Conservation (phyloP, 2,797 vertebrate species). For the Crenichthys baileyi region DNA sequence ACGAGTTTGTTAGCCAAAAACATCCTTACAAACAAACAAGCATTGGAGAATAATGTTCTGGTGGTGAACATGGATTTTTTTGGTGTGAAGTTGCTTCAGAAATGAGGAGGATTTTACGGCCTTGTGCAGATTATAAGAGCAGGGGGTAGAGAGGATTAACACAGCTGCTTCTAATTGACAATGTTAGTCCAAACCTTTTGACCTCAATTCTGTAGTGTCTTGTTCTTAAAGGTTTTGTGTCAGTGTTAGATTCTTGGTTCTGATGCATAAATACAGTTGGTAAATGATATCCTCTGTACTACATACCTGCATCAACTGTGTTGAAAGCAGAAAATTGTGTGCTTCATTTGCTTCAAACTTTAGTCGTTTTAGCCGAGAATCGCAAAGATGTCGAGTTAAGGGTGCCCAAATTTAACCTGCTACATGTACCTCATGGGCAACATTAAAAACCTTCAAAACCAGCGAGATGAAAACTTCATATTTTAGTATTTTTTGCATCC, state of each 20-base stretch:
- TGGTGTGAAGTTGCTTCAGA: slow-evolving; percentile 2
- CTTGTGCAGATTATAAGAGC: slow-evolving; percentile 40
- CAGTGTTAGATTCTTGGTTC: not conserved
- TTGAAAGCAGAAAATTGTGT: not conserved
- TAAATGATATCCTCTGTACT: not conserved
- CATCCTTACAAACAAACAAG: slow-evolving; percentile 8
- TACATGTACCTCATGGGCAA: not conserved
- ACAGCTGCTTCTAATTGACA: slow-evolving; percentile 14
- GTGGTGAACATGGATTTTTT: slow-evolving; percentile 17
- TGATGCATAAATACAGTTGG: not conserved
- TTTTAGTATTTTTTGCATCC: too few species aligned
- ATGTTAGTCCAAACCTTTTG: slow-evolving; percentile 13
- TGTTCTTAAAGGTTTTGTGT: not conserved
- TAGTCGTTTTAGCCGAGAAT: not conserved
- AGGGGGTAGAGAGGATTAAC: slow-evolving; percentile 39
- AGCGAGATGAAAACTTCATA: too few species aligned
- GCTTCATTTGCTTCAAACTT: not conserved
- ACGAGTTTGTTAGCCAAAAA: not conserved
- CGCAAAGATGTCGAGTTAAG: not conserved
- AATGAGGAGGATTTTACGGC: slow-evolving; percentile 41
- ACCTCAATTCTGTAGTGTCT: not conserved
- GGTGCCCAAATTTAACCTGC: not conserved
- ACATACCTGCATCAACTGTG: not conserved
- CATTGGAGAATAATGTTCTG: slow-evolving; percentile 22
- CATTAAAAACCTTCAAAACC: too few species aligned